Base-by-base conservation (phyloP, 2,888 invertebrate species). In the Zelleria hepariella region DNA sequence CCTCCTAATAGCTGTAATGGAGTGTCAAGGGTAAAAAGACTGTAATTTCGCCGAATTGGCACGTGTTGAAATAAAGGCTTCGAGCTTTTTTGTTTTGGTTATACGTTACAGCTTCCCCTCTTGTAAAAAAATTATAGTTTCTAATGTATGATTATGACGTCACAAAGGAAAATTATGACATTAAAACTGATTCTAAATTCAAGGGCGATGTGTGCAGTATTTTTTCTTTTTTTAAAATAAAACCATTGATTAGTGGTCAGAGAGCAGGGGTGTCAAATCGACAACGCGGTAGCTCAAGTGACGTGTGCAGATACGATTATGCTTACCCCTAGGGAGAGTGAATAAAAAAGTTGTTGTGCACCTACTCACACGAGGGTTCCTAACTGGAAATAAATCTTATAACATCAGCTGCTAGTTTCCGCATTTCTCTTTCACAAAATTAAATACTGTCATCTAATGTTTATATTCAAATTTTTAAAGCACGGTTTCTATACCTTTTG, bases 291-390 rank as follows among this genome's bases (percentile, higher is more conserved):
- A 64, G 61, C 71, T 74, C 73, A 69, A 78, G 76, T 80, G 85
- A 84, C 77, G 80, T 76, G 75, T 76, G 77, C 72, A 76, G 84
- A 86, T 85, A 80, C 73, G 82, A 86, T 86, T 86, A 84, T 81
- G 72, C 70, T 59, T 71, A 69, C 75, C 78, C 78, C 72, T 67
- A 64, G 71, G 75, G 76, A 32, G 72, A 62, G 55, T 63, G 66
- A 65, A 64, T 72, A 74, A 77, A 79, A 77, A 48, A 73, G 8
- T 49, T 49, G 8, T 2, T n/a, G 65, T 72, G 66, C 69, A 42
- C 32, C 1, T 42, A 42, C 32, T n/a, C n/a, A n/a, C n/a, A n/a
- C n/a, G n/a, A 15, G 10, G 32, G 5, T 5, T 42, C 15, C 15
- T 5, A 10, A 1, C 32, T 42, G 15, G 32, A 15, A 15, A 42